Conservation (phyloP, 92 coral and sea anemone species). For the Epizoanthus stellaris region DNA sequence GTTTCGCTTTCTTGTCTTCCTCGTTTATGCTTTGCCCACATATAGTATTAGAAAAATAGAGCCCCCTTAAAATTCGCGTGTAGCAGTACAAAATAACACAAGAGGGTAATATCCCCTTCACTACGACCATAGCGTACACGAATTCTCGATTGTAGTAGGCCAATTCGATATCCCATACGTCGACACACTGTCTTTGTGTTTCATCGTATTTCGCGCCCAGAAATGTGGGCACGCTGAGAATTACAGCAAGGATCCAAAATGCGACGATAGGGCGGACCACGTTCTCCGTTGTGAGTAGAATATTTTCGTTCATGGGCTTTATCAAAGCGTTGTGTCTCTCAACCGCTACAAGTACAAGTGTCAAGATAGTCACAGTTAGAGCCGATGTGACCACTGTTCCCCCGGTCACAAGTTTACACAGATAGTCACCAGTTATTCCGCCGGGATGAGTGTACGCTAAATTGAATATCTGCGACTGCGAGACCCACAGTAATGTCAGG, state of each 20-base stretch:
- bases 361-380: not conserved
- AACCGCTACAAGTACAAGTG: not conserved
- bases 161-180: not conserved
- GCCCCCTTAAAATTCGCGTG: not conserved
- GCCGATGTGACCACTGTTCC: not conserved
- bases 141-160: conserved; percentile 7
- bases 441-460: not conserved
- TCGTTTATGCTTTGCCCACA: not conserved
- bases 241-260: not conserved
- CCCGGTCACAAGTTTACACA: not conserved
- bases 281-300: not conserved
- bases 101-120: not conserved
- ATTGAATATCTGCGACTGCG: conserved; percentile 15
- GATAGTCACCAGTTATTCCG: conserved; percentile 3
- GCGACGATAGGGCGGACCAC: not conserved
- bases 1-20: not conserved
- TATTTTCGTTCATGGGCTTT: not conserved
- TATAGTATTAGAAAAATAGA: conserved; percentile 18
- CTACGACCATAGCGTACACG: not conserved
- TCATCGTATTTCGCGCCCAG: not conserved
- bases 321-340: conserved; percentile 7
- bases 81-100: conserved; percentile 6
- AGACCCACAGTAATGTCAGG: not conserved
- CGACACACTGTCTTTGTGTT: not conserved
- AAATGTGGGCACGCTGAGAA: conserved; percentile 13